Evolutionary conservation across 2,888 invertebrate species (phyloP).

Genomic region (Chymomyza procnemis): DNA sequence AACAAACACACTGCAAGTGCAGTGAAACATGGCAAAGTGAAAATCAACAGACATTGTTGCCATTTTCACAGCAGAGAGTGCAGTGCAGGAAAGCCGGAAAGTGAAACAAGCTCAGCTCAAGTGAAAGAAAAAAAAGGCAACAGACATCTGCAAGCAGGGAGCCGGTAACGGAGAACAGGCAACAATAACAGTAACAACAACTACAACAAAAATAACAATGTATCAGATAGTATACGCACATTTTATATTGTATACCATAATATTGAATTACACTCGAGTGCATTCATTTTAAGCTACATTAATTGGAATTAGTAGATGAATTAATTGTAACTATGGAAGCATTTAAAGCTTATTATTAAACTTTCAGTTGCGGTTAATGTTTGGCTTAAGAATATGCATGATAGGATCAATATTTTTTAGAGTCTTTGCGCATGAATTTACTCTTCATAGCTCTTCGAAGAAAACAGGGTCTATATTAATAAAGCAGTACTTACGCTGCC

Average conservation of each 20-base stretch:
- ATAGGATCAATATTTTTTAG: no score
- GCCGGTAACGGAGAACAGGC: slow-evolving; percentile 27
- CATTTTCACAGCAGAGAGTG: slow-evolving; percentile 14
- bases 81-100: slow-evolving; percentile 55
- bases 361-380: no score
- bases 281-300: neutral
- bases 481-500: no score
- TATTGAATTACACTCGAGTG: neutral
- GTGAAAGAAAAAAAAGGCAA: slow-evolving; percentile 58
- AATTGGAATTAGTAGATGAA: no score
- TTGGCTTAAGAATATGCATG: no score
- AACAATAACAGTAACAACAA: slow-evolving; percentile 8
- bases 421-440: no score
- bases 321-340: no score
- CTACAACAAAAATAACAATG: slow-evolving; percentile 53
- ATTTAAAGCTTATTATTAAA: no score
- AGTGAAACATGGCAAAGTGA: slow-evolving; percentile 42
- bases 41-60: slow-evolving; percentile 70
- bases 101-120: slow-evolving; percentile 64
- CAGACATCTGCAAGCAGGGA: neutral
- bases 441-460: no score
- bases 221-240: neutral
- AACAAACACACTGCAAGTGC: slow-evolving; percentile 25
- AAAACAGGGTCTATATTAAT: no score
- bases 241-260: neutral